Evolutionary conservation across 2,113 vertebrate species (phyloP).

Genomic region (Gymnarchus niloticus): DNA sequence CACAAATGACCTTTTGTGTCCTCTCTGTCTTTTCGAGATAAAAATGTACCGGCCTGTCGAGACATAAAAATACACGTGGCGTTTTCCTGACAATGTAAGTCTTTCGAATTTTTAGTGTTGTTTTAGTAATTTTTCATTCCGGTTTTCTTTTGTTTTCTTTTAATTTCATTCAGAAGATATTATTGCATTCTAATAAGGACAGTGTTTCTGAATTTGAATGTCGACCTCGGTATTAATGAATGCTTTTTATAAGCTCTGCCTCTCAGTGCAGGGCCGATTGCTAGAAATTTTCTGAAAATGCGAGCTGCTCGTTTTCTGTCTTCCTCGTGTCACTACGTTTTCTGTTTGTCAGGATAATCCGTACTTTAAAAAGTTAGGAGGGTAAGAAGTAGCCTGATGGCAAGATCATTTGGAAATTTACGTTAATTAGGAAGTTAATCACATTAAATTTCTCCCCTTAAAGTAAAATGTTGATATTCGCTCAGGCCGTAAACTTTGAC

Average conservation of each 20-base stretch:
- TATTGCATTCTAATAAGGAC: background rate
- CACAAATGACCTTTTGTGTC: background rate
- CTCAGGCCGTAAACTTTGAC: conserved; percentile 53
- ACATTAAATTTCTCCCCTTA: conserved; percentile 48
- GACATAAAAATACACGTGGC: background rate
- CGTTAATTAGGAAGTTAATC: conserved; percentile 50
- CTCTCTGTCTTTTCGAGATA: background rate
- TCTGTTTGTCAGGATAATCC: background rate
- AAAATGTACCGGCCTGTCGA: background rate
- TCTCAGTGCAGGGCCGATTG: background rate
- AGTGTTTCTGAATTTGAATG: background rate
- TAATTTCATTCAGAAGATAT: background rate
- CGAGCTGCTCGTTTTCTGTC: background rate
- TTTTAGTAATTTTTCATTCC: background rate
- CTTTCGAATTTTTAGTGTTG: background rate
- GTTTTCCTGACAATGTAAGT: background rate
- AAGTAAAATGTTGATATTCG: conserved; percentile 49
- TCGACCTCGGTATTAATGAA: background rate
- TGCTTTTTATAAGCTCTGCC: background rate
- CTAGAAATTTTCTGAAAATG: background rate
- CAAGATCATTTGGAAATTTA: conserved; percentile 36
- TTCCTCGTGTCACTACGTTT: background rate
- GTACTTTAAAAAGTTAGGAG: background rate
- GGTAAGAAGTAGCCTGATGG: background rate
- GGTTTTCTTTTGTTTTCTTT: background rate